These are phyloP conservation scores for Saguinus imperator DNA, from an alignment of 2,113 vertebrate genomes.

Conservation along the genomic window DNA sequence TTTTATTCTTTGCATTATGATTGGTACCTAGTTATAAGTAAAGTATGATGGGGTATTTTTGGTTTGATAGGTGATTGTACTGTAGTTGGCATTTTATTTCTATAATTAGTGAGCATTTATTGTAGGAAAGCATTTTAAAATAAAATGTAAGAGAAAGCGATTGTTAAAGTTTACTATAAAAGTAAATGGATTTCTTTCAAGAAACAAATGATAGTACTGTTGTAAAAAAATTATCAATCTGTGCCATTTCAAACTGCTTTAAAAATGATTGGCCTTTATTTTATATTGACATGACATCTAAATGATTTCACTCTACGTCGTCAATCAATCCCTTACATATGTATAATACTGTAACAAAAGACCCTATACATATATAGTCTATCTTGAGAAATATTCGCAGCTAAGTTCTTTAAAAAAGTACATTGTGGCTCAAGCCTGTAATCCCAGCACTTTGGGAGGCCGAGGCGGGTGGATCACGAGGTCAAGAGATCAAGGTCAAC, in stretches of 20 bases:
- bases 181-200: constrained; percentile 55
- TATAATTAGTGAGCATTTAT: constrained; percentile 53
- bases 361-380: not conserved
- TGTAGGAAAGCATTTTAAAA: constrained; percentile 53
- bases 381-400: not conserved
- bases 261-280: constrained; percentile 47
- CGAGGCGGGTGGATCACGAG: no score
- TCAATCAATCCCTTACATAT: constrained; percentile 36
- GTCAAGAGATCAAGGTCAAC: no score
- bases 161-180: constrained; percentile 28
- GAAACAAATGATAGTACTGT: constrained; percentile 32
- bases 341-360: not conserved
- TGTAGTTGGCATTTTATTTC: constrained; percentile 60
- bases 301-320: constrained; percentile 19
- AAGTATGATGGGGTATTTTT: not conserved
- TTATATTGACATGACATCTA: not conserved
- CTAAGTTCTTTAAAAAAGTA: constrained; percentile 15
- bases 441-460: no score
- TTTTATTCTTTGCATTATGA: constrained; percentile 33
- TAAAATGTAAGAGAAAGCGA: constrained; percentile 40
- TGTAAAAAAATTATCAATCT: constrained; percentile 26
- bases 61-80: not conserved
- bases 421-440: no score
- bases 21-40: constrained; percentile 50
- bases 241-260: constrained; percentile 18